Evolutionary conservation across 2,888 invertebrate genomes (phyloP), one percentile per base, ranked within the genome.

Genomic region (Caenorhabditis sp.): DNA sequence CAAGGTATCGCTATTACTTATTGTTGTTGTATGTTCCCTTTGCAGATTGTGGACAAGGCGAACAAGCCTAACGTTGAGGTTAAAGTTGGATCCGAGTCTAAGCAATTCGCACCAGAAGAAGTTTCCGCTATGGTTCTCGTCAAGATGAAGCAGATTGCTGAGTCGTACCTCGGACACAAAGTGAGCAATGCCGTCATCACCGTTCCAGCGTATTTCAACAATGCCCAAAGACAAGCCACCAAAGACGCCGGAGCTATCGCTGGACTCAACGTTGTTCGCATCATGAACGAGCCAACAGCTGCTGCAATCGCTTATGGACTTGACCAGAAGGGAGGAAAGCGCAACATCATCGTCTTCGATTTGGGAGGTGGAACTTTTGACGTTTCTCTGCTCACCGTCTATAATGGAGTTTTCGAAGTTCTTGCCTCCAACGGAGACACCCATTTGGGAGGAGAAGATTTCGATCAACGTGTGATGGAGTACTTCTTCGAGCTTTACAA

Each of bases 251-350:
- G 28, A 16, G 7, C 14, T 10, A 28, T 31, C 14, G 3, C 58
- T n/a, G 58, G 58, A n/a, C 31, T 58, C n/a, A 58, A 58, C 31
- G 58, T 58, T 4, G 8, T 58, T n/a, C 14, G 58, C 5, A 31
- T 58, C 58, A 58, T 58, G 31, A 58, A 31, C n/a, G 58, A 58
- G 31, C 58, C 58, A n/a, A 58, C 31, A n/a, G 58, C 58, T 58
- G 58, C 58, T 6, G 58, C 58, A 8, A 28, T 31, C 19, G 58
- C 58, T 7, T 58, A 58, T n/a, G 58, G 58, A 5, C 16, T 58
- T 12, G 31, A 58, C 19, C 31, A 58, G 31, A 58, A 58, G 31
- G 16, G 16, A 19, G 58, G 58, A 31, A 35, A 31, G 22, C 19
- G 49, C 19, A 51, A 51, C n/a, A 2, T 51, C 22, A 19, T 51